Percentiles rank a stretch among this genome's conserved stretches.
Conservation (phyloP, 23 tunicate genomes). For the Trididemnum clinides region DNA sequence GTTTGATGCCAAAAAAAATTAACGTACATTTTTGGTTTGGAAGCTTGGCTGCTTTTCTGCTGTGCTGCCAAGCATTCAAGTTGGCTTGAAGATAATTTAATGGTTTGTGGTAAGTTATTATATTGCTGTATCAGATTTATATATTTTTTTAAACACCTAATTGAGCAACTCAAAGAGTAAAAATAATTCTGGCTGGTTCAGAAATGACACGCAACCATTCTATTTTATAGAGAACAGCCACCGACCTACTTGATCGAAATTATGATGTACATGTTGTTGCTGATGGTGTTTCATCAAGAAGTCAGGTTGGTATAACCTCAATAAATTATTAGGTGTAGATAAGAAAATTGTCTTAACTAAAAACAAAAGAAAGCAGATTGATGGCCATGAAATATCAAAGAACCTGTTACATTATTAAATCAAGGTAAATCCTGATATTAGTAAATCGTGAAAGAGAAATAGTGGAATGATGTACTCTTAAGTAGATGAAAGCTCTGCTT, state of each 20-base stretch:
- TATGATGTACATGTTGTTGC: constrained; percentile 95
- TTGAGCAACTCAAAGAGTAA: neutral
- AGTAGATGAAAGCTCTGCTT: too few species aligned
- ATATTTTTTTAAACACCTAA: neutral
- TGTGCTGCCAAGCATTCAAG: too few species aligned
- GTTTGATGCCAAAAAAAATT: too few species aligned
- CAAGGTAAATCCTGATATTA: neutral
- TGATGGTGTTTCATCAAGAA: constrained; percentile 91
- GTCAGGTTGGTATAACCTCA: constrained; percentile 41
- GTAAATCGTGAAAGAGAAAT: neutral
- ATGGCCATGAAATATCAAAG: neutral
- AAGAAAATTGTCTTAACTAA: neutral
- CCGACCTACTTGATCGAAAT: constrained; percentile 70
- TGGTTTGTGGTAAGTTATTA: too few species aligned
- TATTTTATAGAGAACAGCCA: constrained; percentile 57
- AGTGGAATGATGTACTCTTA: neutral
- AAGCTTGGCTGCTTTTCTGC: too few species aligned
- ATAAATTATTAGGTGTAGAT: neutral
- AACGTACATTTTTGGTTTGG: too few species aligned
- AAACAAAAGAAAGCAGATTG: neutral
- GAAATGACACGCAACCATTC: too few species aligned
- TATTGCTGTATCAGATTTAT: neutral
- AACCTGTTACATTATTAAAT: neutral
- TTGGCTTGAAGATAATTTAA: too few species aligned
- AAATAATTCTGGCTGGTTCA: too few species aligned